A percentile compares a stretch with the other conserved stretches of the same genome.
Evolutionary conservation across 2,113 vertebrate genomes (phyloP).

Genomic region (Oreochromis niloticus): DNA sequence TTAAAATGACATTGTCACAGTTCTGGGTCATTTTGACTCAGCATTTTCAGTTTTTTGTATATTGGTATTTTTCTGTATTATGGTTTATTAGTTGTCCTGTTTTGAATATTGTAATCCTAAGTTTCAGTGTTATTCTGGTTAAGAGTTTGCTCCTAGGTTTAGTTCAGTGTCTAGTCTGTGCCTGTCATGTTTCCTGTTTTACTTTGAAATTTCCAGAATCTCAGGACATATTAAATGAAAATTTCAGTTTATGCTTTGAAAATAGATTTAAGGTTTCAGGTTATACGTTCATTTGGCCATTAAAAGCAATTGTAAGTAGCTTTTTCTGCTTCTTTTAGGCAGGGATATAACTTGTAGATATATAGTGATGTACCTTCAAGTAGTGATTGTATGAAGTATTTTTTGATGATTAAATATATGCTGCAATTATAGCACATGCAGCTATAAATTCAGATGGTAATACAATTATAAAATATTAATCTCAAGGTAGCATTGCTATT

Average conservation of each 20-base stretch:
- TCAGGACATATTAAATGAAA: neutral
- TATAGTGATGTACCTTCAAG: neutral
- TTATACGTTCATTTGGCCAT: neutral
- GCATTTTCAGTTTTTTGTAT: neutral
- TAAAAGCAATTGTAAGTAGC: neutral
- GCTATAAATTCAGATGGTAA: neutral
- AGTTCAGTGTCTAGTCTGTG: neutral
- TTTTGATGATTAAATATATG: neutral
- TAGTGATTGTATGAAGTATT: fast-evolving
- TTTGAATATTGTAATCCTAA: neutral
- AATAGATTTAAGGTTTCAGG: neutral
- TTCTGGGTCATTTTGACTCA: neutral
- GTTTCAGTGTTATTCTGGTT: neutral
- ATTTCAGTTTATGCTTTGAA: neutral
- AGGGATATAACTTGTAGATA: neutral
- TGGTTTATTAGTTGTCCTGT: neutral
- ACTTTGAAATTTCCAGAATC: neutral
- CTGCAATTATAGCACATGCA: neutral
- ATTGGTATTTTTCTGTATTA: neutral
- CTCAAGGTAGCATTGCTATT: fast-evolving
- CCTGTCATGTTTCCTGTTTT: neutral
- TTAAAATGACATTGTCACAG: fast-evolving
- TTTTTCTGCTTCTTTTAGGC: neutral
- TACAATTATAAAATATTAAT: neutral
- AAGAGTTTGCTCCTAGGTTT: neutral